Evolutionary conservation across 2,888 invertebrate species (phyloP).

Genomic region (Neria commutata): DNA sequence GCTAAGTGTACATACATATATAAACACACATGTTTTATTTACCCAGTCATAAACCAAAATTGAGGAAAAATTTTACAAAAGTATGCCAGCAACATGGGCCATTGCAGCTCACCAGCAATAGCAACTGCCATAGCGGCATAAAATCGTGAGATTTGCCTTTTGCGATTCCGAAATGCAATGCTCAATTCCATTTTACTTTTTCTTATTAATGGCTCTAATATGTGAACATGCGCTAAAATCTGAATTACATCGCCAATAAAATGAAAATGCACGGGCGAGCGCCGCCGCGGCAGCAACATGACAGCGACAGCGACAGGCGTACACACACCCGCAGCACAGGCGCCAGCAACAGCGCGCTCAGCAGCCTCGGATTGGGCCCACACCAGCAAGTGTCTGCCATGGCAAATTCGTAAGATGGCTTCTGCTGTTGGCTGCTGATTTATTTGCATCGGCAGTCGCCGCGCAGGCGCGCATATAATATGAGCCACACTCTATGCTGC

Average conservation of each 20-base stretch:
- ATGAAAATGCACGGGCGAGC: not conserved
- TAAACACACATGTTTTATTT: too few species aligned
- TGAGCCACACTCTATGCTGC: not conserved
- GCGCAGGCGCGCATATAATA: not conserved
- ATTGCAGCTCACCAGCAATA: too few species aligned
- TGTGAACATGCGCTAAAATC: conserved; percentile 13
- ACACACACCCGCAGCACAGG: conserved; percentile 1
- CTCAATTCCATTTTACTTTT: conserved; percentile 13
- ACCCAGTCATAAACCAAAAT: too few species aligned
- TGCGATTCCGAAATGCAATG: conserved; percentile 1
- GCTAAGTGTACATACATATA: too few species aligned
- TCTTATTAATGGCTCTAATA: conserved; percentile 6
- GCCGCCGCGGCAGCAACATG: not conserved
- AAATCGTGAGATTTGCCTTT: conserved; percentile 16
- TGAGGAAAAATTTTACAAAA: too few species aligned
- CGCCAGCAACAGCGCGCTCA: not conserved
- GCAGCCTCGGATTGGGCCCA: not conserved
- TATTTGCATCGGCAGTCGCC: not conserved
- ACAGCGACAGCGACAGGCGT: conserved; percentile 7
- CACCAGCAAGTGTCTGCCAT: not conserved
- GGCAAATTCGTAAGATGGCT: not conserved
- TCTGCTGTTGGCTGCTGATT: not conserved
- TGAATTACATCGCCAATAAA: conserved; percentile 13
- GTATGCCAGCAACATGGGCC: too few species aligned
- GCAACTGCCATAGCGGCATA: not conserved